Percentiles rank a stretch among this genome's conserved stretches.
These are phyloP conservation scores for Apteryx owenii DNA, from an alignment of 2,113 vertebrate genomes.

Conservation along the genomic window DNA sequence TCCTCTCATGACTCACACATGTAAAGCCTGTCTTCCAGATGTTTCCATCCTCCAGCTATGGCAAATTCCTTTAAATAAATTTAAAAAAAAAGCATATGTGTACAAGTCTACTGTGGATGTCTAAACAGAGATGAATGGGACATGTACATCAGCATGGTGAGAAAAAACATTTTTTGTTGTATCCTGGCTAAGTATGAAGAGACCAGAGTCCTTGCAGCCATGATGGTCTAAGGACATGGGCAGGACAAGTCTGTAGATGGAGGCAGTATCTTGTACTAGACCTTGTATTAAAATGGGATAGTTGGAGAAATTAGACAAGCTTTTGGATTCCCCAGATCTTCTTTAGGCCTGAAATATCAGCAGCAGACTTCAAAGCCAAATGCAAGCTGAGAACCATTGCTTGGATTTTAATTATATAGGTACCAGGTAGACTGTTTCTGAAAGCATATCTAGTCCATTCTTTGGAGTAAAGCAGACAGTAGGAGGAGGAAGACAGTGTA, in stretches of 20 bases:
- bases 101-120: not conserved
- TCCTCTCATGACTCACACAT: not conserved
- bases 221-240: not conserved
- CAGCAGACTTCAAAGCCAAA: not conserved
- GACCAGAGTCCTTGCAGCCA: not conserved
- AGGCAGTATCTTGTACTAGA: not conserved
- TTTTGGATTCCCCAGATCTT: not conserved
- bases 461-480: not conserved
- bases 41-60: not conserved
- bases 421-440: not conserved
- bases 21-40: not conserved
- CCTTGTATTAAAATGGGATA: not conserved
- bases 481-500: not conserved
- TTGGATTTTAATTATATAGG: not conserved
- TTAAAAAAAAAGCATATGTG: not conserved
- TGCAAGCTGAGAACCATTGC: not conserved
- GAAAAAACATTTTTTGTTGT: not conserved
- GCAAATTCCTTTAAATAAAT: not conserved
- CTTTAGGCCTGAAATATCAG: not conserved
- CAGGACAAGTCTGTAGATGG: not conserved
- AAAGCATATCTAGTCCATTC: not conserved
- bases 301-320: not conserved
- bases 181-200: not conserved
- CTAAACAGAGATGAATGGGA: not conserved
- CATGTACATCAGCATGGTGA: not conserved